These are phyloP conservation scores for Phainopepla nitens DNA, from an alignment of 2,113 vertebrate genomes.

Conservation along the genomic window DNA sequence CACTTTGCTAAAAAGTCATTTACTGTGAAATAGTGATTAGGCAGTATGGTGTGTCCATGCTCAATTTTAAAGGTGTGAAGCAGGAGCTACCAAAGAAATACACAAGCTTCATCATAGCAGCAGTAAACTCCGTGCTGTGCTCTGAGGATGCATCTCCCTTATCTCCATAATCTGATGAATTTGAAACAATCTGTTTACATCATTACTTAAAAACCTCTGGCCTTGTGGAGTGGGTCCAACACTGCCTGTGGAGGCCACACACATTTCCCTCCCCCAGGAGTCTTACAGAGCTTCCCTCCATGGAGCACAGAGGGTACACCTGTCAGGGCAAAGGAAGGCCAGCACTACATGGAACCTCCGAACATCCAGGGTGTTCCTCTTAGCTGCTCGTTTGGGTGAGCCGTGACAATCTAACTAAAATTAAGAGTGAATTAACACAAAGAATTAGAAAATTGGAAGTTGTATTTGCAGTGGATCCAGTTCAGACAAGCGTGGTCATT, in stretches of 20 bases:
- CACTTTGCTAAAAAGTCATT: neutral
- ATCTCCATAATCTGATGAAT: neutral
- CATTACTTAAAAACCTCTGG: neutral
- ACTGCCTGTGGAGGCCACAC: neutral
- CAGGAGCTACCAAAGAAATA: conserved; percentile 31
- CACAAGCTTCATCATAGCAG: neutral
- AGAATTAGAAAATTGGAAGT: neutral
- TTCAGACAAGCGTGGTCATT: neutral
- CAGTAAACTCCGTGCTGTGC: neutral
- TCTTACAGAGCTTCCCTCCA: neutral
- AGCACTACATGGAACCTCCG: neutral
- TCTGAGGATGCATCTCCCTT: neutral
- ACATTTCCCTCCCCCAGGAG: neutral
- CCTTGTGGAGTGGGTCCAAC: neutral
- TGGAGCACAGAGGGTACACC: neutral
- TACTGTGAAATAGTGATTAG: neutral
- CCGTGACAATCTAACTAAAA: neutral
- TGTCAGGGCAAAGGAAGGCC: neutral
- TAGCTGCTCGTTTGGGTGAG: neutral
- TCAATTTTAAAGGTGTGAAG: neutral
- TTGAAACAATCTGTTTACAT: neutral
- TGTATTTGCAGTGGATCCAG: neutral
- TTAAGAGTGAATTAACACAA: neutral
- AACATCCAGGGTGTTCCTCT: neutral
- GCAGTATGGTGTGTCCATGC: neutral